Base-by-base conservation (phyloP, 2,888 invertebrate species). In the Mechanitis messenoides region DNA sequence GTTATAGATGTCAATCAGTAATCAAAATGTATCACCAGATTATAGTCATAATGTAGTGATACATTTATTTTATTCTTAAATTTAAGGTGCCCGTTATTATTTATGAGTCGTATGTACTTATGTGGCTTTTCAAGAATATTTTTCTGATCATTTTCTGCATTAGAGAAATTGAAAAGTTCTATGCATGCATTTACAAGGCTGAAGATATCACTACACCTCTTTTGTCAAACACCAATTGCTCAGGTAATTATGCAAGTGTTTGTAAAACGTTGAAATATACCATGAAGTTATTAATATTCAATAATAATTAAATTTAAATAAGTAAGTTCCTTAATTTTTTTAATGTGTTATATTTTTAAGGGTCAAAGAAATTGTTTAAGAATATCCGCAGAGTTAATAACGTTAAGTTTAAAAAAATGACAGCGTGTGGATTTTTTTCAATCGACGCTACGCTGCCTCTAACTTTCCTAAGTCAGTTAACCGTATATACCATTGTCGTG, bases 401-500 rank as follows among this genome's bases (percentile, higher is more conserved):
- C 1, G 56, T 61, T 0, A 62, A 60, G 11, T 73, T 71, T 45
- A 62, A 55, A 3, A 76, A 77, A 63, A 65, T 78, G 68, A 67
- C 62, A 0, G 74, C 72, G 0, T 77, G 67, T 56, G 71, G 73
- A 2, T 3, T 77, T 54, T 70, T 76, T 47, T 64, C 59, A 0
- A 67, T 79, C 11, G 75, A 77, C 54, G 74, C 72, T 0, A 58
- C 58, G 0, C 58, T 76, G 3, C 73, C 75, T 0, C 57, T 77
- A 31, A 62, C 64, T 0, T 59, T 74, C 20, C 55, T 65, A 9
- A 42, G 67, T 28, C 60, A 71, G 1, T 68, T 74, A 0, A 69
- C 74, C 31, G 68, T 72, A 1, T 79, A 78, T 50, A 72, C 71
- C 3, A 62, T 77, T 2, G 77, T 78, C 0, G 50, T 78, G 9